These are phyloP conservation scores for Tanypteryx hageni DNA, from an alignment of 2,888 invertebrate genomes.

Conservation along the genomic window DNA sequence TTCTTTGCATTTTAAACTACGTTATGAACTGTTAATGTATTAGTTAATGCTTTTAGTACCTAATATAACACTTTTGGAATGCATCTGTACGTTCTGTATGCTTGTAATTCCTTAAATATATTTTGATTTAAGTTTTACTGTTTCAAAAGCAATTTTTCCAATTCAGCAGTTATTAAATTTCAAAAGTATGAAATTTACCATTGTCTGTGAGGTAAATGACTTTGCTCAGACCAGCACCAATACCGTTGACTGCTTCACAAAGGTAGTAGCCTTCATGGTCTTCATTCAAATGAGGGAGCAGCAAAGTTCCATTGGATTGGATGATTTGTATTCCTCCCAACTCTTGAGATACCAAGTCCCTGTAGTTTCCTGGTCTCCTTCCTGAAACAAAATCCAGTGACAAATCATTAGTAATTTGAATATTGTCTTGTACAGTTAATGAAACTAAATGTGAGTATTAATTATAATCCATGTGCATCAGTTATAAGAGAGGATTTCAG, in stretches of 20 bases:
- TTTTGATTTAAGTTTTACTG: too few relatives aligned
- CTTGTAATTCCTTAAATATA: too few relatives aligned
- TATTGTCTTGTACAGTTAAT: not conserved
- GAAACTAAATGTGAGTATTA: too few relatives aligned
- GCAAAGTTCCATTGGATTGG: conserved; percentile 69
- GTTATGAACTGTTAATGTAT: too few relatives aligned
- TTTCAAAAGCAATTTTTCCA: too few relatives aligned
- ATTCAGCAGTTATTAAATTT: too few relatives aligned
- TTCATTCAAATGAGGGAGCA: conserved; percentile 69
- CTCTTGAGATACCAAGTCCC: conserved; percentile 62
- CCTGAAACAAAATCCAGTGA: conserved; percentile 65
- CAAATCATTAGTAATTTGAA: not conserved
- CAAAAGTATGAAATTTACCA: conserved; percentile 68
- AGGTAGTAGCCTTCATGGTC: conserved; percentile 73
- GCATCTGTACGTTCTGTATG: too few relatives aligned
- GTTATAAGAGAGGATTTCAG: too few relatives aligned
- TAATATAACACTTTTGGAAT: too few relatives aligned
- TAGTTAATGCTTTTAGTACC: too few relatives aligned
- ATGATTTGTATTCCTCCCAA: conserved; percentile 61
- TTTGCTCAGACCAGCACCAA: conserved; percentile 74
- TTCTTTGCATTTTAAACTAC: too few relatives aligned
- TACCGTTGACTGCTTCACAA: conserved; percentile 74
- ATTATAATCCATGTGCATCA: too few relatives aligned
- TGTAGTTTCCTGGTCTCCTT: conserved; percentile 67
- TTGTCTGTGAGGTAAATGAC: conserved; percentile 71